A percentile compares a stretch with the other conserved stretches of the same genome.
These are phyloP conservation scores for Poecilus cupreus DNA, from an alignment of 2,888 invertebrate genomes.

Conservation along the genomic window DNA sequence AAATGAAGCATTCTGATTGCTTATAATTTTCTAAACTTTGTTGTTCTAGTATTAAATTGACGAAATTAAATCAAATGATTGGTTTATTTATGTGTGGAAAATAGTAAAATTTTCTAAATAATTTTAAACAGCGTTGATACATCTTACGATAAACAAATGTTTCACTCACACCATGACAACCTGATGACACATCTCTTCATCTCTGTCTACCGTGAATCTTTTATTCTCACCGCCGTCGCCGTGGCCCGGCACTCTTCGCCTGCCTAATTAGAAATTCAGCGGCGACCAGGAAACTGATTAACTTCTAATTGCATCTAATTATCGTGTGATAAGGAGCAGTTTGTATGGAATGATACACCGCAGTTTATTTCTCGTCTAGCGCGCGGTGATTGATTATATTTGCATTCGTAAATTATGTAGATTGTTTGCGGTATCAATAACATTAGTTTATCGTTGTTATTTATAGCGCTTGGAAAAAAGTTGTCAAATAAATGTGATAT, in stretches of 20 bases:
- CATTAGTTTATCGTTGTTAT: constrained; percentile 14
- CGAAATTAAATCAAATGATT: no score
- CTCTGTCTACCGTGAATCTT: no score
- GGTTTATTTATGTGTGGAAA: no score
- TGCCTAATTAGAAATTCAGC: constrained; percentile 7
- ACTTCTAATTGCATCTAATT: constrained; percentile 18
- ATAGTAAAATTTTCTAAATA: no score
- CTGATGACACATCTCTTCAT: no score
- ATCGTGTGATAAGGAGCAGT: not conserved
- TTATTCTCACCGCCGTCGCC: no score
- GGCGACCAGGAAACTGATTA: not conserved
- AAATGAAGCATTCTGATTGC: no score
- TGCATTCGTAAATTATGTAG: constrained; percentile 22
- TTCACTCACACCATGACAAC: not conserved
- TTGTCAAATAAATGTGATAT: constrained; percentile 12
- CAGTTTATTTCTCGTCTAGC: not conserved
- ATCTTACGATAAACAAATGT: constrained; percentile 37
- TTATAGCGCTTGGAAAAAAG: constrained; percentile 10
- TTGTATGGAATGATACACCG: no score
- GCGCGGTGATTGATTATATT: constrained; percentile 51
- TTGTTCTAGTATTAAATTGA: no score
- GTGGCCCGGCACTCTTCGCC: no score
- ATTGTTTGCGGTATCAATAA: constrained; percentile 8
- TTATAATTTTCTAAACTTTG: no score
- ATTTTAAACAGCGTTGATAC: no score